Evolutionary conservation across 2,888 invertebrate species (phyloP), one percentile per base, ranked within the genome.

Genomic region (Scrobipalpa costella): DNA sequence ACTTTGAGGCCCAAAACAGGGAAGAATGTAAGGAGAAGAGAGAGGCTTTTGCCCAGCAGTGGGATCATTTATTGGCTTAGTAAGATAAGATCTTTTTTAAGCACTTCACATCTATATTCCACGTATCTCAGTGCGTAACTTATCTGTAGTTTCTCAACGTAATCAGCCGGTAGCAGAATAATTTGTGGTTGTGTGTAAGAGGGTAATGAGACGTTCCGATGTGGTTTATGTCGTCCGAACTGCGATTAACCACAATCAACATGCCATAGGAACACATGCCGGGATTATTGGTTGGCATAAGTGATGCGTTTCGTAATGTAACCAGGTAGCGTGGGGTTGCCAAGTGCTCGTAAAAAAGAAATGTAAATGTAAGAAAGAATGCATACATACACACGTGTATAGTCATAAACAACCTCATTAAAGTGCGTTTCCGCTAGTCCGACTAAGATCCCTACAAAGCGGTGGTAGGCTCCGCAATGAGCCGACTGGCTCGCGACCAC

Each of bases 161-260:
- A 79, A 75, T 78, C 66, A 40, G 70, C 75, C 38, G 52, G 57
- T 66, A 57, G 60, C 34, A 55, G 38, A 62, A 61, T 74, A 77
- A 76, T 78, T 79, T 69, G 71, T 72, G 65, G 67, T 68, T 67
- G 66, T 68, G 69, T 63, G 67, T 66, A 65, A 67, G 67, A 67
- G 57, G 67, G 69, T 80, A 81, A 83, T 80, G 75, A 79, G 79
- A 73, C 69, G 74, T 70, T 75, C 68, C 68, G 67, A 63, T 63
- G 75, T 82, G 76, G 73, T 75, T 76, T 79, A 77, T 80, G 81
- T 78, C 76, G 70, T 73, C 72, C 73, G 73, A 71, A 65, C 71
- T 67, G 67, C 66, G 71, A 73, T 80, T 81, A 76, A 70, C 68
- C 67, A 70, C 72, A 76, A 79, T 77, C 74, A 74, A 70, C 70